Conservation (phyloP, 2,797 vertebrate genomes). For the Cheirogaleus major region DNA sequence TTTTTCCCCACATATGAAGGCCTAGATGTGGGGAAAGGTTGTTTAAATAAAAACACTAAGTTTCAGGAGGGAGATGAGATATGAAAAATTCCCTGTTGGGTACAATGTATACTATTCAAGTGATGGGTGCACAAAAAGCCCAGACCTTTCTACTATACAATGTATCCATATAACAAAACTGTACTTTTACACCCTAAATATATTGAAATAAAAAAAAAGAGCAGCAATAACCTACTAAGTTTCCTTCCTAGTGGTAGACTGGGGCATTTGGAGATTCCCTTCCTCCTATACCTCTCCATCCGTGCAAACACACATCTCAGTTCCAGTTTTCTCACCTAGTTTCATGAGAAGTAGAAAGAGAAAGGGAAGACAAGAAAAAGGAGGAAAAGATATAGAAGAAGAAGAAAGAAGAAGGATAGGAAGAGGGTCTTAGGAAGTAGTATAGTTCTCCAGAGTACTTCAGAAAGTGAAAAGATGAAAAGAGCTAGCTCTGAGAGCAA, state of each 20-base stretch:
- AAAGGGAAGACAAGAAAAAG: slow-evolving; percentile 31
- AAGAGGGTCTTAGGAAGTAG: neutral
- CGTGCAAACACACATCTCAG: neutral
- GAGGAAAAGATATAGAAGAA: neutral
- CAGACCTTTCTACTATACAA: neutral
- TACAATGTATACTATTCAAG: neutral
- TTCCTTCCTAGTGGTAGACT: neutral
- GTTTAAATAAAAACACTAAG: slow-evolving; percentile 29
- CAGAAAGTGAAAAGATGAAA: neutral
- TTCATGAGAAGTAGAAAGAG: neutral
- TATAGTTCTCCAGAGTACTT: neutral
- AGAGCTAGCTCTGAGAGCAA: neutral
- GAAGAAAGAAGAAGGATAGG: neutral
- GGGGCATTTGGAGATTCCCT: neutral
- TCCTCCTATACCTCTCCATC: neutral
- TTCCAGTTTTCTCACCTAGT: neutral
- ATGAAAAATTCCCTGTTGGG: neutral
- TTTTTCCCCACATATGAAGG: slow-evolving; percentile 33
- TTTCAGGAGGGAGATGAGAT: neutral
- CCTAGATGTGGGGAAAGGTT: neutral
- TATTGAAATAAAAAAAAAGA: neutral
- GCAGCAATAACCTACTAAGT: neutral
- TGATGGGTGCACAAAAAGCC: neutral
- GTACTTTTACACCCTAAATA: neutral
- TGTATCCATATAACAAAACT: neutral